Conservation (phyloP, 2,797 vertebrate species). For the Poeciliopsis gracilis region DNA sequence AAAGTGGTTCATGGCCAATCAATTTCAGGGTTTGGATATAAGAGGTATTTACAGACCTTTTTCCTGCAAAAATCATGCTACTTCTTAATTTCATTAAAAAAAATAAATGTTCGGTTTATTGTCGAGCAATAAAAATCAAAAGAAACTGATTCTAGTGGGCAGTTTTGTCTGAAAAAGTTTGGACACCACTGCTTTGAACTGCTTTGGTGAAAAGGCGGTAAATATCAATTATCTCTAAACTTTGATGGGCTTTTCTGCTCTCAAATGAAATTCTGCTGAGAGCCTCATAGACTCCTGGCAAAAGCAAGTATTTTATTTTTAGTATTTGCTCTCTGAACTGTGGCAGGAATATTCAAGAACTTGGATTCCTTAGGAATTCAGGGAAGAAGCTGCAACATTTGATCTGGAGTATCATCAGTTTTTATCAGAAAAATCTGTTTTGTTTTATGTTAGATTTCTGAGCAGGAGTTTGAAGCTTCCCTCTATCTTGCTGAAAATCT, state of each 20-base stretch:
- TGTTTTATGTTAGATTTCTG: slow-evolving; percentile 15
- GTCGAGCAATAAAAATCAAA: neutral
- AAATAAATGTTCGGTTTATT: neutral
- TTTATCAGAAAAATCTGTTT: slow-evolving; percentile 33
- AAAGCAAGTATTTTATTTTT: neutral
- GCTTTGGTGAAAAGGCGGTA: neutral
- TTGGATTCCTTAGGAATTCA: neutral
- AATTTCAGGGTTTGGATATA: neutral
- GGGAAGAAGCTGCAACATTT: neutral
- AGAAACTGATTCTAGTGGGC: neutral
- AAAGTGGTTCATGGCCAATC: neutral
- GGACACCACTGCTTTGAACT: neutral
- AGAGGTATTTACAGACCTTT: neutral
- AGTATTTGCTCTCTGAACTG: neutral
- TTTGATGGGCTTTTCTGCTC: neutral
- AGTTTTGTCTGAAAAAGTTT: neutral
- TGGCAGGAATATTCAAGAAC: slow-evolving; percentile 2
- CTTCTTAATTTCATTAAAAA: neutral
- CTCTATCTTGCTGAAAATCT: slow-evolving; percentile 34
- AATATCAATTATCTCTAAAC: neutral
- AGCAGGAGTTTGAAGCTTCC: slow-evolving; percentile 25
- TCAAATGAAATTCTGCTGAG: neutral
- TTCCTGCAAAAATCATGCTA: neutral
- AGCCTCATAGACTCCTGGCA: neutral
- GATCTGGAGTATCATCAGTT: slow-evolving; percentile 9